Evolutionary conservation across 2,797 vertebrate species (phyloP).

Genomic region (Danio aesculapii): DNA sequence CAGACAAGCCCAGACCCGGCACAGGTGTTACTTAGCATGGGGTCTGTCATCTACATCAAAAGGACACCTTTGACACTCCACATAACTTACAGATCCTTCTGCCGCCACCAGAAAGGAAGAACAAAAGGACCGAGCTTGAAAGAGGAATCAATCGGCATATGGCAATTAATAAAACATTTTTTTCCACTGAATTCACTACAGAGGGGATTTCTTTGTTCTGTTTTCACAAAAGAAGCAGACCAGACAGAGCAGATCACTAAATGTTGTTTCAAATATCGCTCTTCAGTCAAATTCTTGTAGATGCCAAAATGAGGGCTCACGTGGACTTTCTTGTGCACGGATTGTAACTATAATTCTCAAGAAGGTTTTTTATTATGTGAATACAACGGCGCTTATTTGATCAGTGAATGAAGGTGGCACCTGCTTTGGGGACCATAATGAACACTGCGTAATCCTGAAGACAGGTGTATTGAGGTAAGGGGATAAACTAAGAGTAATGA

Average conservation of each 20-base stretch:
- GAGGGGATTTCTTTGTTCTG: slow-evolving; percentile 81
- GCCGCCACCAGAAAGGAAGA: slow-evolving; percentile 92
- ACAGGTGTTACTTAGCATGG: slow-evolving; percentile 83
- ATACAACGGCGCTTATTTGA: background rate
- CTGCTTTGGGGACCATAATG: slow-evolving; percentile 1
- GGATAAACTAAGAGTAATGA: background rate
- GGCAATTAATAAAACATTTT: slow-evolving; percentile 95
- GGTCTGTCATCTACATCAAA: slow-evolving; percentile 91
- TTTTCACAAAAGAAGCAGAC: slow-evolving; percentile 58
- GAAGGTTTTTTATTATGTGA: background rate
- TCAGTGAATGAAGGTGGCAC: background rate
- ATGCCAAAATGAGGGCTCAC: slow-evolving; percentile 46
- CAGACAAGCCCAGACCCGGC: slow-evolving; percentile 59
- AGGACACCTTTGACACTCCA: slow-evolving; percentile 92
- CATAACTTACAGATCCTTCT: slow-evolving; percentile 93
- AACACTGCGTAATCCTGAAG: background rate
- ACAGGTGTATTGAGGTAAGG: background rate
- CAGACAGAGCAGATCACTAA: slow-evolving; percentile 53
- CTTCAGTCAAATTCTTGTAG: slow-evolving; percentile 49
- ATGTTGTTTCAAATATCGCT: slow-evolving; percentile 55
- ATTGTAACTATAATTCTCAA: slow-evolving; percentile 28
- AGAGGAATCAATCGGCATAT: slow-evolving; percentile 94
- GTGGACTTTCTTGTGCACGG: slow-evolving; percentile 26
- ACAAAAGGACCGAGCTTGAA: slow-evolving; percentile 91
- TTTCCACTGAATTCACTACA: slow-evolving; percentile 87